A percentile compares a stretch with the other conserved stretches of the same genome.
These are phyloP conservation scores for Cenopis cana DNA, from an alignment of 2,888 invertebrate genomes.

Conservation along the genomic window DNA sequence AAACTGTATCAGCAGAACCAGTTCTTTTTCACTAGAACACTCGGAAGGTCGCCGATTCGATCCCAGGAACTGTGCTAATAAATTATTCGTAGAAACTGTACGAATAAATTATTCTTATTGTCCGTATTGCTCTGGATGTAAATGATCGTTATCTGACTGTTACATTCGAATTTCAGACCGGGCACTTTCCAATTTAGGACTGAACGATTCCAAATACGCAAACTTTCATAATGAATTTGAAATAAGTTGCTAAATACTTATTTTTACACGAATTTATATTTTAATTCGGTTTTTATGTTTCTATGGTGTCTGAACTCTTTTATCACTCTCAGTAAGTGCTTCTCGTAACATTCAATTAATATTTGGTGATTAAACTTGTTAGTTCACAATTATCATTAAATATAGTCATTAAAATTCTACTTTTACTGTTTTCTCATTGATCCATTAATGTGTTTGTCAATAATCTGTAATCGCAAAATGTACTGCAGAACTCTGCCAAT, in stretches of 20 bases:
- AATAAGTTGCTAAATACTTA: slow-evolving; percentile 16
- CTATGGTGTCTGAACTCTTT: slow-evolving; percentile 15
- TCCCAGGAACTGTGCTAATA: slow-evolving; percentile 33
- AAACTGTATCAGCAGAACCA: slow-evolving; percentile 70
- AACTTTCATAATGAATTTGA: slow-evolving; percentile 25
- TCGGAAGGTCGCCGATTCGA: slow-evolving; percentile 30
- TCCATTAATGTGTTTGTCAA: not conserved
- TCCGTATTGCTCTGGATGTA: slow-evolving; percentile 30
- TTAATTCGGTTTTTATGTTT: slow-evolving; percentile 8
- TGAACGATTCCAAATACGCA: slow-evolving; percentile 9
- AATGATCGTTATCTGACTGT: slow-evolving; percentile 24
- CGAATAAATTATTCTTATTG: slow-evolving; percentile 30
- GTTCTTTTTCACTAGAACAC: slow-evolving; percentile 55
- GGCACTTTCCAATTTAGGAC: slow-evolving; percentile 36
- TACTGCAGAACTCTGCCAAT: not conserved
- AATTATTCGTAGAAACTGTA: slow-evolving; percentile 33
- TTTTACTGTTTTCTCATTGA: not conserved
- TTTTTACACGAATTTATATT: slow-evolving; percentile 24
- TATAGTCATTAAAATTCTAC: not conserved
- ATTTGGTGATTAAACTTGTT: slow-evolving; percentile 6
- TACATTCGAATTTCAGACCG: slow-evolving; percentile 20
- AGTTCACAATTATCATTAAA: slow-evolving; percentile 15
- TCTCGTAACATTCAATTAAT: slow-evolving; percentile 14
- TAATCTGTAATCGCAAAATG: not conserved
- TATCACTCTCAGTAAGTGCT: slow-evolving; percentile 18